Evolutionary conservation across 2,113 vertebrate species (phyloP), one percentile per base, ranked within the genome.

Genomic region (Chunga burmeisteri): DNA sequence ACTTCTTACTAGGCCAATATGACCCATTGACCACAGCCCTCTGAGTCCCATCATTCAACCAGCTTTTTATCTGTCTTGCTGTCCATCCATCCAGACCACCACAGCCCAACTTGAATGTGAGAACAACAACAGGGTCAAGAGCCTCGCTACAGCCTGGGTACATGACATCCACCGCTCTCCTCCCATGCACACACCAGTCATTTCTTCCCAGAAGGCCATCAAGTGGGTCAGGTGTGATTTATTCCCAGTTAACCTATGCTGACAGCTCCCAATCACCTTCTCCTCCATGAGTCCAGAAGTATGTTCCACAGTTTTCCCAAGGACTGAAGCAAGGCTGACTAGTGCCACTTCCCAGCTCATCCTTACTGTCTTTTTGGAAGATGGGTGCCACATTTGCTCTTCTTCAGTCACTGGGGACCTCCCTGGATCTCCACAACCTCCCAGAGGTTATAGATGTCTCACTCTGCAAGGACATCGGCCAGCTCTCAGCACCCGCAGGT

Each of bases 181-280:
- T 9, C 11, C 13, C 34, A 44, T 4, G 32, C 50, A 81, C 27
- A 40, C 9, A 75, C 13, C 25, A 71, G 22, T 2, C 16, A 13
- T 13, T 73, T 82, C 44, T 71, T 38, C 46, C 61, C 32, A 74
- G 55, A 22, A 17, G 38, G 44, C 18, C 18, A 32, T 2, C 34
- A 16, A 20, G 19, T 6, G 21, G 26, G 2, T 47, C 36, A 55
- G 36, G 29, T 8, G 49, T 8, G 74, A 25, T 30, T 46, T 27
- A 53, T 4, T 7, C 17, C 18, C 1, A 0, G 25, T 15, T 49
- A 68, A 32, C 4, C 29, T 42, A 2, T 0, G 3, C 34, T 50
- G 23, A 12, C 16, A 70, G 32, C 29, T 77, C 26, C 40, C 12
- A 11, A 10, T 9, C 23, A 25, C n/a, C 16, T 75, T 42, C 8